Evolutionary conservation across 2,797 vertebrate species (phyloP).

Genomic region (Galagoides demidoff): DNA sequence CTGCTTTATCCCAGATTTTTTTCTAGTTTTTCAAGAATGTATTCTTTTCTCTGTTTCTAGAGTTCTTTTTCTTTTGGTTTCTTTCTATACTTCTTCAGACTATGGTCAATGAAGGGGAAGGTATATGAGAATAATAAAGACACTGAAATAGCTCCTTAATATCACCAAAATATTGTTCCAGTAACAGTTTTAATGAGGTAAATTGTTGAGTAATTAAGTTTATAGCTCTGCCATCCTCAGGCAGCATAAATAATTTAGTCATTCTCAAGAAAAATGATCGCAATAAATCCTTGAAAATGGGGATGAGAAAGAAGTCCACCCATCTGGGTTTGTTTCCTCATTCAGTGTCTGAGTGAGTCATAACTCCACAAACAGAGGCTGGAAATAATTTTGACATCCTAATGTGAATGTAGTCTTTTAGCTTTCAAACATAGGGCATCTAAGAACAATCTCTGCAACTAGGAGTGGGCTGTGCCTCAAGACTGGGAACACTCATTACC

Average conservation of each 20-base stretch:
- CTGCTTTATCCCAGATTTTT: neutral
- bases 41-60: neutral
- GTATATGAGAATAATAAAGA: neutral
- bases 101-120: neutral
- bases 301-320: neutral
- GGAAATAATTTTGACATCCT: neutral
- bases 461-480: neutral
- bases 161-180: neutral
- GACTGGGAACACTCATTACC: neutral
- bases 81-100: neutral
- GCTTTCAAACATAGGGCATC: neutral
- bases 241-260: neutral
- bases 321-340: neutral
- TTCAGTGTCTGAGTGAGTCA: neutral
- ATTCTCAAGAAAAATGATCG: neutral
- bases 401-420: neutral
- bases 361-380: neutral
- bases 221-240: neutral
- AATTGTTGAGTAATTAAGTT: neutral
- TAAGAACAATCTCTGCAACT: neutral
- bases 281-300: slow-evolving; percentile 25
- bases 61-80: neutral
- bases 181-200: neutral
- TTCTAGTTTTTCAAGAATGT: neutral
- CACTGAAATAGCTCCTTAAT: neutral